Base-by-base conservation (phyloP, 2,888 invertebrate species). In the Drosophila pegasa region DNA sequence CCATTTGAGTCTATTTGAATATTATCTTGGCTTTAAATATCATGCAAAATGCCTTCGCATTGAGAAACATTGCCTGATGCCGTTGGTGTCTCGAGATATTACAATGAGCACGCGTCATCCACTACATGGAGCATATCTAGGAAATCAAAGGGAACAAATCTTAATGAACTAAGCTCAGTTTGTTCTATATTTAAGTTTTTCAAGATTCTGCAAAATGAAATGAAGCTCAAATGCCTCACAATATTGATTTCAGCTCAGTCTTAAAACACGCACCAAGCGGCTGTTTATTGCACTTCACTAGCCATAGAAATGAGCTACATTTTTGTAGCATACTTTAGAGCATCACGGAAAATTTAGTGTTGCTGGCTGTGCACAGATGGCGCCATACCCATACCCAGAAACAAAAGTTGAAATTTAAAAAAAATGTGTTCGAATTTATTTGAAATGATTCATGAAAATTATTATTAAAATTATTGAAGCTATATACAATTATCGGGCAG, bases 391-490 rank as follows among this genome's bases (percentile, higher is more conserved):
- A 3, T 4, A 20, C 14, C 0, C 3, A 9, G 27, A 27, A 10
- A 9, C 2, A 33, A 35, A 16, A 22, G 8, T 31, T 52, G 14
- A 3, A 14, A 9, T 52, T 8, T 2, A 27, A 37, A 51, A 45
- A 29, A 31, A 31, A 37, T 2, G 10, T 10, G 14, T 18, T 38
- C 14, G 33, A 50, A 50, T 43, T 22, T 43, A 59, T 37, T 56
- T 63, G 22, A 29, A 22, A 58, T 47, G 45, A 22, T 40, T 31
- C 50, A 41, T 22, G 61, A 41, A 37, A 29, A 71, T 33, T 62
- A 58, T 71, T 38, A 48, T 31, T 62, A 29, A n/a, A 33, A 27
- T 35, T 48, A 40, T 41, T 22, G 35, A 47, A 62, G 64, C 45
- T 55, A 43, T 43, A 18, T 62, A 62, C 62, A 61, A 38, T 22